Base-by-base conservation (phyloP, 2,797 vertebrate species). In the Paedocypris micromegethes region DNA sequence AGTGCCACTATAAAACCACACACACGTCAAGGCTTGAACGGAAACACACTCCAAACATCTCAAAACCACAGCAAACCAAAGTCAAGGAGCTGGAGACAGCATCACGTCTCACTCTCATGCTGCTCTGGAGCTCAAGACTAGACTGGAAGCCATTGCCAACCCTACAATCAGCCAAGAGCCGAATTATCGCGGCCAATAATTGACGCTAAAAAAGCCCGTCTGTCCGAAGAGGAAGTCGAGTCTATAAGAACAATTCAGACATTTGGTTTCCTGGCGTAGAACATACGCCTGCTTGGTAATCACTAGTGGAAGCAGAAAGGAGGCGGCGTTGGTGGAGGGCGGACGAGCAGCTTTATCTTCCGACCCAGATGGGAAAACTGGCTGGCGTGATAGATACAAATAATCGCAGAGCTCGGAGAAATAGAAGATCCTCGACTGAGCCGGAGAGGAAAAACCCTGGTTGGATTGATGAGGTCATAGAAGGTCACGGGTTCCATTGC, bases 311-410 rank as follows among this genome's bases (percentile, higher is more conserved):
- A 64, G 63, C 55, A 68, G 39, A 72, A 68, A 78, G 75, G 78
- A 70, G 75, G 72, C 8, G 59, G 46, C 49, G 3, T 50, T 40
- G 8, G 2, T 5, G 23, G 6, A n/a, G 42, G 64, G 8, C 49
- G 38, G 42, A 57, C 2, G 0, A 3, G 3, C 45, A 6, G 53
- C 50, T 59, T 87, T 87, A 88, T 90, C 87, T 80, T 42, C 6
- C 37, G 41, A 37, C 0, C 74, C 79, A 69, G 76, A 78, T 82
- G 80, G 72, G 58, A 56, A 3, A 64, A 50, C 47, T 78, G 76
- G 77, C 73, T 76, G 57, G 59, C 75, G 57, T 8, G n/a, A 6
- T 23, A 1, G 23, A 1, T 23, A 49, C 4, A 64, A 53, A 70
- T 49, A 6, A 57, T 40, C 43, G 23, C 23, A 23, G 23, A 23